phyloP scores from a whole-genome alignment of 2,113 vertebrate species.

The Condylura cristata region DNA sequence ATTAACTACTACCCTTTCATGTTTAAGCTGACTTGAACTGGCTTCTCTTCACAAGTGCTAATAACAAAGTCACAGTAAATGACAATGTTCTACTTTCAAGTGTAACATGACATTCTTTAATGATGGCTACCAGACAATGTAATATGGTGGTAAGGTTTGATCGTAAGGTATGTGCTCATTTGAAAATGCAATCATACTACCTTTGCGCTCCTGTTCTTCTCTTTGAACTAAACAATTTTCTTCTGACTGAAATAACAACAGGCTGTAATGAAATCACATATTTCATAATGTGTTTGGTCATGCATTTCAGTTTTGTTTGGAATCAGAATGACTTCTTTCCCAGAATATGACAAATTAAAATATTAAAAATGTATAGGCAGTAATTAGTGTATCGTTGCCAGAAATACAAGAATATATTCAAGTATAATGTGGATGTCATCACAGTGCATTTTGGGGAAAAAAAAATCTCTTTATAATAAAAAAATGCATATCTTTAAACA shows the following conservation, averaged over 20 bases:
- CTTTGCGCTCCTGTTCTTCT: constrained; percentile 57
- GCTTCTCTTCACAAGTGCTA: background rate
- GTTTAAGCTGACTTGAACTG: background rate
- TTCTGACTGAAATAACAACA: constrained; percentile 79
- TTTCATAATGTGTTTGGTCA: constrained; percentile 81
- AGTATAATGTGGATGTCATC: constrained; percentile 75
- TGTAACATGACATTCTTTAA: background rate
- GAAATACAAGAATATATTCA: constrained; percentile 80
- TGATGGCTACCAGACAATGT: background rate
- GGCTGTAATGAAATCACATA: constrained; percentile 84
- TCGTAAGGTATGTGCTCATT: background rate
- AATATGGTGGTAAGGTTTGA: background rate
- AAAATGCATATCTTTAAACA: constrained; percentile 75
- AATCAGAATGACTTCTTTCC: constrained; percentile 79
- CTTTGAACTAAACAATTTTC: constrained; percentile 74
- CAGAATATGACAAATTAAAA: constrained; percentile 86
- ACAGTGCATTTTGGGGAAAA: constrained; percentile 81
- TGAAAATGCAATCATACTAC: constrained; percentile 59
- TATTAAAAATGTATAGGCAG: constrained; percentile 87
- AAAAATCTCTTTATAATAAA: constrained; percentile 49
- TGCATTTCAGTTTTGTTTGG: constrained; percentile 83
- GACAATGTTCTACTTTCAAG: background rate
- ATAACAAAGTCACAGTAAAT: background rate
- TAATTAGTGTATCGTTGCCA: constrained; percentile 85
- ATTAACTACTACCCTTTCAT: background rate